Evolutionary conservation across 1,140 invertebrate genomes (phyloP).

Genomic region (Phortica variegata): DNA sequence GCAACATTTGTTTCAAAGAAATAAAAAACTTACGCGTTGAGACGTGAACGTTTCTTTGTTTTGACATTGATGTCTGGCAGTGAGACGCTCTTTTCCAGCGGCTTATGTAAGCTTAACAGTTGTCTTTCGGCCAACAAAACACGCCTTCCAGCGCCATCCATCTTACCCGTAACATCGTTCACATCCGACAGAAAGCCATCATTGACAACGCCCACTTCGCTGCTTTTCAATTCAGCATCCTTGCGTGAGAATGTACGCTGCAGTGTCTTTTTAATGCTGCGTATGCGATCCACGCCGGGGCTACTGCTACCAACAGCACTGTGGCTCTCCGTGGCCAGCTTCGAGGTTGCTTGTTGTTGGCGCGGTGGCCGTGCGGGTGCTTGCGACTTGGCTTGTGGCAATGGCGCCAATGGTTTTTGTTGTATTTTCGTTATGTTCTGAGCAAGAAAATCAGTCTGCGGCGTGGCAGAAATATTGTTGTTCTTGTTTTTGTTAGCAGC

Average conservation of each 20-base stretch:
- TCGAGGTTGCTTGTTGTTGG: conserved; percentile 41
- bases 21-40: conserved; percentile 65
- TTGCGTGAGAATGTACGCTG: conserved; percentile 61
- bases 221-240: conserved; percentile 54
- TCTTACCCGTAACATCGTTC: conserved; percentile 19
- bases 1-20: background rate
- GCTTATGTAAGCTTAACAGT: conserved; percentile 25
- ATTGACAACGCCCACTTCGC: conserved; percentile 59
- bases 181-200: conserved; percentile 62
- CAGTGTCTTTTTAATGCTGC: conserved; percentile 60
- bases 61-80: conserved; percentile 80
- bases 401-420: conserved; percentile 5
- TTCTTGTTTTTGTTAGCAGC: background rate
- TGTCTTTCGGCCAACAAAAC: background rate
- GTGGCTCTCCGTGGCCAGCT: conserved; percentile 7
- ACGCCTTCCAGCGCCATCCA: background rate
- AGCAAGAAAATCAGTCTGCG: conserved; percentile 52
- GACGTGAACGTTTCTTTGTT: conserved; percentile 68
- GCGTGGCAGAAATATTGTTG: conserved; percentile 25
- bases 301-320: conserved; percentile 4
- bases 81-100: conserved; percentile 75
- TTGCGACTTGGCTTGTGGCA: conserved; percentile 4
- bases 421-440: conserved; percentile 32
- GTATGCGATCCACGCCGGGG: conserved; percentile 40
- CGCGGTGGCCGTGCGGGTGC: conserved; percentile 43